phyloP scores from a whole-genome alignment of 1,140 invertebrate genomes.

The Pectinophora gossypiella region DNA sequence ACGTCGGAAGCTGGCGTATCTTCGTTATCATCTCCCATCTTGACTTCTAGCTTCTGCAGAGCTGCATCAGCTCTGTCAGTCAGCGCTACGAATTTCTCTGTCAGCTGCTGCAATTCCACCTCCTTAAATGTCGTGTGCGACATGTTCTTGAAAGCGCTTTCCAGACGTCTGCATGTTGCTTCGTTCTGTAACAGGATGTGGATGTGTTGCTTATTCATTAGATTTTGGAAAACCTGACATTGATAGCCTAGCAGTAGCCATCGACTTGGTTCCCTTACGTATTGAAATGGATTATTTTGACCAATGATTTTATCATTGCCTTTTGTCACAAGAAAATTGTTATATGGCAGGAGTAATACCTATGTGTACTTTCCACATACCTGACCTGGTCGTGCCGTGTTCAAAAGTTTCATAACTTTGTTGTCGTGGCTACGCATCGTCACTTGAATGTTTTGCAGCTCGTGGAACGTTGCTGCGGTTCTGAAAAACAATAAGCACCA shows the following conservation, averaged over 20 bases:
- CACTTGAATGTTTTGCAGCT: conserved; percentile 60
- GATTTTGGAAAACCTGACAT: too few species aligned
- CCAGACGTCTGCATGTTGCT: conserved; percentile 48
- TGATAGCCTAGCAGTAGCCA: too few species aligned
- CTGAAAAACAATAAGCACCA: too few species aligned
- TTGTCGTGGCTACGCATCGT: conserved; percentile 54
- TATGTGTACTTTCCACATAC: conserved; percentile 16
- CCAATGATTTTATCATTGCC: too few species aligned
- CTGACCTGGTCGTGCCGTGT: conserved; percentile 31
- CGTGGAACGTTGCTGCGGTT: conserved; percentile 60
- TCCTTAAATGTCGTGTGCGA: conserved; percentile 47
- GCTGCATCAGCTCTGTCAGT: conserved; percentile 61
- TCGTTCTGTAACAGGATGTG: conserved; percentile 37
- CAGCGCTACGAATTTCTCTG: conserved; percentile 61
- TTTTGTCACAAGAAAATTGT: too few species aligned
- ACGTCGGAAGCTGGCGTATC: conserved; percentile 37
- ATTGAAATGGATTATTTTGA: too few species aligned
- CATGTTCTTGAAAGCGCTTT: conserved; percentile 48
- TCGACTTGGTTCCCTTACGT: too few species aligned
- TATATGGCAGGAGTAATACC: too few species aligned
- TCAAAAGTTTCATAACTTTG: conserved; percentile 54
- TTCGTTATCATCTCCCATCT: conserved; percentile 31
- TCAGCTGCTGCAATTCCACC: conserved; percentile 58
- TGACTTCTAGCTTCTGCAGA: conserved; percentile 45
- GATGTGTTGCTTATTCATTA: too few species aligned